Evolutionary conservation across 2,113 vertebrate genomes (phyloP).

Genomic region (Megaceryle maxima): DNA sequence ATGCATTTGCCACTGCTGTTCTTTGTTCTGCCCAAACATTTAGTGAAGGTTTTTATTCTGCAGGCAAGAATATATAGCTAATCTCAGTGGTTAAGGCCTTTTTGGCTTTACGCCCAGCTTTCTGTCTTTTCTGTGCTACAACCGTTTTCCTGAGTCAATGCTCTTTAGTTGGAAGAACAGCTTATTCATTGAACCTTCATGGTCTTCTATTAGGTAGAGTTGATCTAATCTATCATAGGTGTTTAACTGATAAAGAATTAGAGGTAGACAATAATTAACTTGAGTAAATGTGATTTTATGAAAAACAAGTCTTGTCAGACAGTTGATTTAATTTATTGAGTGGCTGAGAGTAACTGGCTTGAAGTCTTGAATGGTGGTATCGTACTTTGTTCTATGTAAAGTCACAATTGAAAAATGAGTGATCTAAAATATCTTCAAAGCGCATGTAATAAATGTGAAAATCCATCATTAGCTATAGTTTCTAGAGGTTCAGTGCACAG

Average conservation of each 20-base stretch:
- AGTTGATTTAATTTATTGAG: not conserved
- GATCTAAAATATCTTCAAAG: not conserved
- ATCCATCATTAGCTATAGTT: not conserved
- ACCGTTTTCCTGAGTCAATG: not conserved
- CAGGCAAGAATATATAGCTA: not conserved
- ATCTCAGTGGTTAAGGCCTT: not conserved
- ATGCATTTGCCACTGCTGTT: not conserved
- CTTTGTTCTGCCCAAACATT: not conserved
- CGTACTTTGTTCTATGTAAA: not conserved
- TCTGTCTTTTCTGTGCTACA: not conserved
- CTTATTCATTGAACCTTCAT: not conserved
- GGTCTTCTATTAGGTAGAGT: not conserved
- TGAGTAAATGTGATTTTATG: not conserved
- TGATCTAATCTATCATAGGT: not conserved
- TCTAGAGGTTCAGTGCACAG: not conserved
- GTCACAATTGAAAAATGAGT: not conserved
- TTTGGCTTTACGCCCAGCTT: not conserved
- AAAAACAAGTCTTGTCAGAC: not conserved
- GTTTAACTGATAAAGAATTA: not conserved
- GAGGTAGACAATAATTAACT: not conserved
- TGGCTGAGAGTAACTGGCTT: not conserved
- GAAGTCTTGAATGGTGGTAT: not conserved
- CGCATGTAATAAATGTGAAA: not conserved
- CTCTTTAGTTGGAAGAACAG: not conserved
- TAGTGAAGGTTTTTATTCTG: not conserved